Evolutionary conservation across 2,888 invertebrate genomes (phyloP).

Genomic region (Tenthredo notha): DNA sequence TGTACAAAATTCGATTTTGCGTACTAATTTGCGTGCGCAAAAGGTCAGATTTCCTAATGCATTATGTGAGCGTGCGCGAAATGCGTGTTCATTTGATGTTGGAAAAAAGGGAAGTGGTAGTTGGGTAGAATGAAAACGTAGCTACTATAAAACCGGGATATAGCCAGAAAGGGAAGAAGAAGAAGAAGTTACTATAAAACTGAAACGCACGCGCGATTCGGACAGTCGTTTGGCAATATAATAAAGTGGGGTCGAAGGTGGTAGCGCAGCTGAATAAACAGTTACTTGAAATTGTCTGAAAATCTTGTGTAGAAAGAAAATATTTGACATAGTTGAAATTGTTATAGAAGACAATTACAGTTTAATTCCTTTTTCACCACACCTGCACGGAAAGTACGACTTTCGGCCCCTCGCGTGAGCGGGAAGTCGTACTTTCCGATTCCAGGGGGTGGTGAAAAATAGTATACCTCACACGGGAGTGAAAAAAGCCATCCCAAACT

Average conservation of each 20-base stretch:
- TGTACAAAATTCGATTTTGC: too few species aligned
- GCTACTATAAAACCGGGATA: slow-evolving; percentile 42
- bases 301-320: not conserved
- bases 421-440: too few species aligned
- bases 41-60: too few species aligned
- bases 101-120: not conserved
- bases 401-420: too few species aligned
- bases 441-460: too few species aligned
- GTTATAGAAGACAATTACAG: not conserved
- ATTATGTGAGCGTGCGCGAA: too few species aligned
- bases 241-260: not conserved
- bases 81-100: not conserved
- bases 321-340: not conserved
- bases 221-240: slow-evolving; percentile 13
- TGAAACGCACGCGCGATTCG: slow-evolving; percentile 42
- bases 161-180: too few species aligned
- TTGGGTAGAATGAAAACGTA: slow-evolving; percentile 30
- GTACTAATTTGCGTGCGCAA: too few species aligned
- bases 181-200: slow-evolving; percentile 46
- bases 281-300: not conserved
- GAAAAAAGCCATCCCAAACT: too few species aligned
- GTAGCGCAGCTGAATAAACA: not conserved
- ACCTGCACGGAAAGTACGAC: too few species aligned
- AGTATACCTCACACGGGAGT: too few species aligned
- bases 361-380: not conserved